These are phyloP conservation scores for Danio kyathit DNA, from an alignment of 2,797 vertebrate genomes.

Conservation along the genomic window DNA sequence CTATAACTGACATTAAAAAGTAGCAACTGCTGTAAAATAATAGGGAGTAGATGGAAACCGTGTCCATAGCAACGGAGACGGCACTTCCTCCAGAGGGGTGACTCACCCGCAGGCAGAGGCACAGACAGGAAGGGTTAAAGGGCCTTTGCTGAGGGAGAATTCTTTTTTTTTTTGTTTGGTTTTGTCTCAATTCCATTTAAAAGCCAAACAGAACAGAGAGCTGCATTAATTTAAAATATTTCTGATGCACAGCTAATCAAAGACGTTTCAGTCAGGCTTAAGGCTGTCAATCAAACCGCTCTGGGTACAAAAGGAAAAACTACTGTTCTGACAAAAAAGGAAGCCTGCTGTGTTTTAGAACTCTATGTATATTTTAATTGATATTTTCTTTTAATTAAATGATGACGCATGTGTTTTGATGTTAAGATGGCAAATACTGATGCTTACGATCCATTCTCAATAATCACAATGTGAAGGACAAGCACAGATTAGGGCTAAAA, in stretches of 20 bases:
- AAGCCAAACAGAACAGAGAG: background rate
- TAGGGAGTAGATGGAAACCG: constrained; percentile 21
- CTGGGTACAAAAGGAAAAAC: background rate
- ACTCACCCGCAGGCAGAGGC: constrained; percentile 33
- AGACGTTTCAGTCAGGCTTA: constrained; percentile 24
- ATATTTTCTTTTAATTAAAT: no score
- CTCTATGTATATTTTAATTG: no score
- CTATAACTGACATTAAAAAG: constrained; percentile 1
- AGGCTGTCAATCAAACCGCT: constrained; percentile 31
- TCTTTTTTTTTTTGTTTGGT: background rate
- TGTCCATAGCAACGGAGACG: constrained; percentile 54
- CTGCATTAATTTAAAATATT: constrained; percentile 12
- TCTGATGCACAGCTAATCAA: constrained; percentile 38
- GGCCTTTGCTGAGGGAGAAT: constrained; percentile 32
- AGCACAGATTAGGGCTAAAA: background rate
- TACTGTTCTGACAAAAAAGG: background rate
- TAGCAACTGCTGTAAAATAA: constrained; percentile 34
- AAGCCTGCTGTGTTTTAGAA: background rate
- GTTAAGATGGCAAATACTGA: background rate
- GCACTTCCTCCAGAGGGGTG: constrained; percentile 16
- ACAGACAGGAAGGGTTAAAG: constrained; percentile 25
- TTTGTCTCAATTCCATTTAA: constrained; percentile 24
- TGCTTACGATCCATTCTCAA: background rate
- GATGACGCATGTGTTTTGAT: background rate
- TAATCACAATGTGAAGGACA: background rate